Evolutionary conservation across 2,113 vertebrate species (phyloP), one percentile per base, ranked within the genome.

Genomic region (Trematomus loennbergii): DNA sequence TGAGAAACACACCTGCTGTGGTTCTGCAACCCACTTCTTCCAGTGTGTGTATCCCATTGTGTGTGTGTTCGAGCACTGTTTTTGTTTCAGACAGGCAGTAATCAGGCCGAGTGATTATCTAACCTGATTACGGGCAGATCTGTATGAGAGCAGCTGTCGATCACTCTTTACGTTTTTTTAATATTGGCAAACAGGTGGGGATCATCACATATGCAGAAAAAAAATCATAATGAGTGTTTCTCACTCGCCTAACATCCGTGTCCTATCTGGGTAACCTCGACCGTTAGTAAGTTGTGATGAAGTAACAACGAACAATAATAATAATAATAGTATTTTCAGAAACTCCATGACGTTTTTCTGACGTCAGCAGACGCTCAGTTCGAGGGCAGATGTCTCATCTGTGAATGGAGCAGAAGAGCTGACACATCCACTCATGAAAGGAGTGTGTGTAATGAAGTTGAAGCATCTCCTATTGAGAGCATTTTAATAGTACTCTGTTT

Each of bases 61-160:
- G 20, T 70, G n/a, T 75, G 40, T 64, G 29, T 29, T 3, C 3
- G 3, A 3, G 29, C 3, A 29, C 17, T 5, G 22, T 49, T 57
- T 75, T 59, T 81, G 13, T 25, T 25, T 66, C 17, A 66, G 46
- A 75, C 9, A 3, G 2, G 12, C 53, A 43, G 60, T 79, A 90
- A 85, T 84, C 68, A 60, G 87, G 77, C 78, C 49, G 80, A 46
- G n/a, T 20, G 72, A 45, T 86, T 76, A 73, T 81, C 78, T 74
- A 72, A 70, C 66, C 48, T 64, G 72, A 71, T 75, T 75, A 57
- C 3, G 1, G 46, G 46, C 40, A 13, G 40, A 22, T 67, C 65
- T 36, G 64, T 10, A 46, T 58, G 10, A 18, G 63, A 65, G 46
- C 67, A 25, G 66, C 18, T 46, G 58, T 12, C 5, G 29, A 22